phyloP scores from a whole-genome alignment of 2,797 vertebrate species.

The Darevskia nairensis region DNA sequence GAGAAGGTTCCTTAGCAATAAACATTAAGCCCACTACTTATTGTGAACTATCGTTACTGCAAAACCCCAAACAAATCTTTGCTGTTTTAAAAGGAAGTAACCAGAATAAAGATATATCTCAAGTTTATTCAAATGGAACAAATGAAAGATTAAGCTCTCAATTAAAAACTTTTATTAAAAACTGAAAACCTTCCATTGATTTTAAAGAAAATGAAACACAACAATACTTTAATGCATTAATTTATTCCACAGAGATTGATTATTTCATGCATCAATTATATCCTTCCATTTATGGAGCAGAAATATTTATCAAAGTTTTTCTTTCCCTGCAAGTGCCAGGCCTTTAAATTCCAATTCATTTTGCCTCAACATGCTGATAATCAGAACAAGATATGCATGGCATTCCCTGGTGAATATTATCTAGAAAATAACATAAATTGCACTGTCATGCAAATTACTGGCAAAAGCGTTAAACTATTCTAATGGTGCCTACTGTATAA shows the following conservation, averaged over 20 bases:
- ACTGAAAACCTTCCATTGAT: background rate
- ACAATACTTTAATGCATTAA: background rate
- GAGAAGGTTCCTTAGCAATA: background rate
- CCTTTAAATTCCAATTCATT: constrained; percentile 32
- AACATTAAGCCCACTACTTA: background rate
- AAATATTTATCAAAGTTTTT: constrained; percentile 23
- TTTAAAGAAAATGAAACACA: background rate
- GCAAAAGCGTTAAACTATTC: background rate
- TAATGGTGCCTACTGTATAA: background rate
- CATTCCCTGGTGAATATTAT: background rate
- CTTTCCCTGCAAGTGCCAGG: constrained; percentile 37
- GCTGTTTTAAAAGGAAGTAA: constrained; percentile 6
- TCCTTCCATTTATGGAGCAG: background rate
- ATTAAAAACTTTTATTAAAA: constrained; percentile 6
- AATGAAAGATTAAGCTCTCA: constrained; percentile 39
- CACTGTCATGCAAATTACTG: constrained; percentile 24
- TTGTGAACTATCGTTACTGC: background rate
- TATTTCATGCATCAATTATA: background rate
- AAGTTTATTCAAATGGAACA: constrained; percentile 42
- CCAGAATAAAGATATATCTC: background rate
- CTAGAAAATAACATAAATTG: constrained; percentile 10
- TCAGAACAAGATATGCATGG: background rate
- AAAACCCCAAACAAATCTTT: background rate
- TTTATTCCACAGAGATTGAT: background rate
- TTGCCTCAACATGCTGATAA: constrained; percentile 36